These are phyloP conservation scores for Drosophila antonietae DNA, from an alignment of 2,888 invertebrate species.

Conservation along the genomic window DNA sequence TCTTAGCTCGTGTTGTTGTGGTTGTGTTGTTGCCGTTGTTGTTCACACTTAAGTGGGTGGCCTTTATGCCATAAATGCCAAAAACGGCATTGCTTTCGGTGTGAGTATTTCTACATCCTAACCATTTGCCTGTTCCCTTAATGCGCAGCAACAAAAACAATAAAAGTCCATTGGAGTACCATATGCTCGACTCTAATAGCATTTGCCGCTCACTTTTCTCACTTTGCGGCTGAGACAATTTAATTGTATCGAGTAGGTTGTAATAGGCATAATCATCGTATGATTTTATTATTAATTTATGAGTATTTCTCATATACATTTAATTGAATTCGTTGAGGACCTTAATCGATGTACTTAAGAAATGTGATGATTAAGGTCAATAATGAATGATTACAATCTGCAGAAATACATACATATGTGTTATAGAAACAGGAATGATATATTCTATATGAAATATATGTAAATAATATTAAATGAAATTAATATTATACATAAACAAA, in stretches of 20 bases:
- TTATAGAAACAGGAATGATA: not conserved
- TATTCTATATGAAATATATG: not conserved
- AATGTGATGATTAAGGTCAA: not conserved
- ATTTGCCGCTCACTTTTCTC: slow-evolving; percentile 34
- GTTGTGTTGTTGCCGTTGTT: slow-evolving; percentile 26
- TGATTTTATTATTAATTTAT: slow-evolving; percentile 73
- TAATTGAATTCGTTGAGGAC: slow-evolving; percentile 23
- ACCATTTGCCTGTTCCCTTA: slow-evolving; percentile 16
- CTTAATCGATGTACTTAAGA: slow-evolving; percentile 12
- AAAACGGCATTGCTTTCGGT: slow-evolving; percentile 57
- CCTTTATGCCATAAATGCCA: slow-evolving; percentile 56
- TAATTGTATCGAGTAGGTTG: slow-evolving; percentile 45
- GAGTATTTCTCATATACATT: slow-evolving; percentile 6
- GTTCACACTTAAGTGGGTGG: slow-evolving; percentile 77
- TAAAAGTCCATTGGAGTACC: slow-evolving; percentile 72
- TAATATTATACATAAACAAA: no score
- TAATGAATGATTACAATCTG: not conserved
- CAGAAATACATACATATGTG: not conserved
- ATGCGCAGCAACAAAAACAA: slow-evolving; percentile 64
- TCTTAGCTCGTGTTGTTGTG: slow-evolving; percentile 36
- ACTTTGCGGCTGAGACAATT: slow-evolving; percentile 56
- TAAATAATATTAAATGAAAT: no score
- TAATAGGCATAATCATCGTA: slow-evolving; percentile 52
- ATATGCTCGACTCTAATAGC: slow-evolving; percentile 70
- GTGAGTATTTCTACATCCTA: slow-evolving; percentile 9